Base-by-base conservation (phyloP, 1,140 invertebrate genomes). In the Sminthurinus signatus region DNA sequence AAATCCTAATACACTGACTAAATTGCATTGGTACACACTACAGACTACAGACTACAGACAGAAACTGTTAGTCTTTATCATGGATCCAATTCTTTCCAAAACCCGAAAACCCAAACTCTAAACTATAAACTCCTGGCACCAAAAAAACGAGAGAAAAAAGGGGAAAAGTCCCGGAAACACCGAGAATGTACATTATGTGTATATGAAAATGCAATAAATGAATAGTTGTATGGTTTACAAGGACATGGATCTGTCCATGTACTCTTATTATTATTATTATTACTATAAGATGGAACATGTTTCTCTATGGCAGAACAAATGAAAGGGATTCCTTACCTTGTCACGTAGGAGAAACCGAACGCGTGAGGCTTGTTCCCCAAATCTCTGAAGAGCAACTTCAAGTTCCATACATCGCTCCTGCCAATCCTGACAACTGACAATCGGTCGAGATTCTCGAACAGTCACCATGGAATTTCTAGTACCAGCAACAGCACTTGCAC, bases 321-420 rank as follows among this genome's bases (percentile, higher is more conserved):
- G 36, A 2, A 23, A 56, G n/a, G 39, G 39, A 56, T 56, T 56
- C 54, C 68, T 67, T 58, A 80, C 78, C 76, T 80, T 79, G 64
- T 78, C 75, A 64, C 75, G 73, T 21, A 80, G 74, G 4, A 77
- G 72, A 48, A 75, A 73, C 60, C 78, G 67, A 43, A 79, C 77
- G 57, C 76, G 75, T 42, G 73, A 72, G 14, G 78, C 77, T 57
- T 80, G 78, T 56, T 75, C 73, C 39, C 76, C 71, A 65, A 80
- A 80, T 59, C 75, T 73, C 58, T 77, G 74, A 32, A 80, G 71
- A 21, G 78, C 77, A n/a, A 74, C 62, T 64, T 80, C 78, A 67
- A 80, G 65, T 57, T 76, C 73, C 10, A 76, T 65, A 65, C 77
- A 79, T 46, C 77, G 71, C 56, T 78, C 75, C 57, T 76, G 74